These are phyloP conservation scores for Wasmannia auropunctata DNA, from an alignment of 1,140 invertebrate species.

Conservation along the genomic window DNA sequence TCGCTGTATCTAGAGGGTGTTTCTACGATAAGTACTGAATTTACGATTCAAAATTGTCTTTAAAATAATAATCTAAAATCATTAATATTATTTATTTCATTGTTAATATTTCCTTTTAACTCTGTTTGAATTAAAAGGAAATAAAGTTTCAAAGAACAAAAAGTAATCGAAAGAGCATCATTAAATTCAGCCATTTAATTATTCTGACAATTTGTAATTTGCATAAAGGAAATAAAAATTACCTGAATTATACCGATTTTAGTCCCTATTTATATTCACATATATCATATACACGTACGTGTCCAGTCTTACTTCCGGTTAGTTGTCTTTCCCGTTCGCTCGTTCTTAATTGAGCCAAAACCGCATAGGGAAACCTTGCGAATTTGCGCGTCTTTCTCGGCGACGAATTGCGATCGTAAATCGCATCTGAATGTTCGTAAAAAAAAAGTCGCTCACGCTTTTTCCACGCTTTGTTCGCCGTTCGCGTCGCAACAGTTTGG, in stretches of 20 bases:
- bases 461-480: not conserved
- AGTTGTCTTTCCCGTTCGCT: constrained; percentile 8
- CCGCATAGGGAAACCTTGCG: no score
- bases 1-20: not conserved
- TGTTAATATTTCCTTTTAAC: not conserved
- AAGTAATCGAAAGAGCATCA: not conserved
- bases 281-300: not conserved
- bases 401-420: not conserved
- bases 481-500: not conserved
- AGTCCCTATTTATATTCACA: not conserved
- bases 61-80: not conserved
- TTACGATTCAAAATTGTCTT: not conserved
- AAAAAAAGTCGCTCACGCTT: not conserved
- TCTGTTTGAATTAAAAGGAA: not conserved
- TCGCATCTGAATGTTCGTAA: not conserved
- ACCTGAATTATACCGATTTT: constrained; percentile 21
- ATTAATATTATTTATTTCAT: not conserved
- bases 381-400: not conserved
- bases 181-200: not conserved
- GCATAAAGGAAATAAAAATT: not conserved
- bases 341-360: constrained; percentile 18
- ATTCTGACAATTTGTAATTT: not conserved
- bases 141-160: not conserved
- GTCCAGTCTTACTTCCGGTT: constrained; percentile 3
- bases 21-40: not conserved